Evolutionary conservation across 2,888 invertebrate species (phyloP), one percentile per base, ranked within the genome.

Genomic region (Eumerus sabulonum): DNA sequence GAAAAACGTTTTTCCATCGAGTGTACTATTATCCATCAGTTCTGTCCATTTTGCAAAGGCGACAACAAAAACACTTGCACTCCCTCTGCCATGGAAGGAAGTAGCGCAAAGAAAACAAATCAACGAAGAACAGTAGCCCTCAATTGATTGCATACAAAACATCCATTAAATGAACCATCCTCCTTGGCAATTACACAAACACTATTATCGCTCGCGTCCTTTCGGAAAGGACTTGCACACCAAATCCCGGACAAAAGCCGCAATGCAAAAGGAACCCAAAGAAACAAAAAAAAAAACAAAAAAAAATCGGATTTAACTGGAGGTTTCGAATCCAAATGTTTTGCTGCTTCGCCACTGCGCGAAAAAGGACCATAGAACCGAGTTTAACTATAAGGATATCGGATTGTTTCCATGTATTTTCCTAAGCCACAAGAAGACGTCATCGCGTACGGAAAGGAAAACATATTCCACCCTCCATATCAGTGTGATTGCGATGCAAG

Each of bases 101-200:
- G n/a, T n/a, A n/a, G n/a, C n/a, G n/a, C n/a, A n/a, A 48, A 36
- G n/a, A 60, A 74, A 36, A 60, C 50, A n/a, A 14, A 36, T 53
- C 35, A 27, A 17, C 13, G 38, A 57, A 59, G 35, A 48, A 60
- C 40, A 59, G 54, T 70, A 51, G 48, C 48, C 60, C 66, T 50
- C 54, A 64, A 72, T 60, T 76, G 76, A 76, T 76, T 76, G 60
- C 76, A 76, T 72, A 76, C 60, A 54, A 66, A 76, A 66, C 60
- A 76, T 76, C 66, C 76, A 76, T 76, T 76, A 76, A 76, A 76
- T 76, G 72, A 76, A 60, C 76, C 72, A 56, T 76, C 76, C 72
- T 76, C 76, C 76, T 76, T 72, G 76, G 72, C 72, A 76, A 76
- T 76, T 76, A 76, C 72, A 76, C 76, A 71, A 72, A 66, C 72